phyloP scores from a whole-genome alignment of 1,140 invertebrate species.

The Pectinophora gossypiella region DNA sequence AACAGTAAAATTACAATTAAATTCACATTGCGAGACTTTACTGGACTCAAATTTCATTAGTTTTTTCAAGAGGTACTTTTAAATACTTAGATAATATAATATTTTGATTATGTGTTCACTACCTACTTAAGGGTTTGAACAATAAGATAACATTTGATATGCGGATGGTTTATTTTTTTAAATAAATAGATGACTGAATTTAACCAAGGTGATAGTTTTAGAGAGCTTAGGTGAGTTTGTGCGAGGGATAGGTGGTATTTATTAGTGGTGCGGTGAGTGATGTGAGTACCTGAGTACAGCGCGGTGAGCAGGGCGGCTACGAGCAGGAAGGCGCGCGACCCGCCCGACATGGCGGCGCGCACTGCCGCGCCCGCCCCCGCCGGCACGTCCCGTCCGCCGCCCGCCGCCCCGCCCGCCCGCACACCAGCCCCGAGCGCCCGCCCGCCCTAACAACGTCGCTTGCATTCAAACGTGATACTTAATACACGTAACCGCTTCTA shows the following conservation, averaged over 20 bases:
- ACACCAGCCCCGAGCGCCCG: not conserved
- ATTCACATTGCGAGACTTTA: no score
- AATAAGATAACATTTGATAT: not conserved
- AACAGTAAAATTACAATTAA: no score
- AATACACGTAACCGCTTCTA: not conserved
- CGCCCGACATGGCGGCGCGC: conserved; percentile 54
- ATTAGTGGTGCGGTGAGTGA: no score
- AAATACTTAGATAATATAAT: no score
- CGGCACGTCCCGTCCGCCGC: conserved; percentile 16
- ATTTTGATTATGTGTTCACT: no score
- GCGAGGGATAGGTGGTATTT: no score
- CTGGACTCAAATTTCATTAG: no score
- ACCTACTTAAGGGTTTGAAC: no score
- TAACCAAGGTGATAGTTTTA: no score
- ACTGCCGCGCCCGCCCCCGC: conserved; percentile 37
- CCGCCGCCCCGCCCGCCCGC: not conserved
- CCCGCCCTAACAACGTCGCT: not conserved
- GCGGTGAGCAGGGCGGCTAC: conserved; percentile 41
- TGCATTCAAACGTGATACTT: not conserved
- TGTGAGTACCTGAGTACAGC: conserved; percentile 55
- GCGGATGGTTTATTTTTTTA: not conserved
- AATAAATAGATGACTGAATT: not conserved
- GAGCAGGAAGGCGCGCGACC: conserved; percentile 51
- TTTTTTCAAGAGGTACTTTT: no score
- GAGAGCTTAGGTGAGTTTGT: no score